Conservation (phyloP, 2,113 vertebrate species). For the Channa argus region DNA sequence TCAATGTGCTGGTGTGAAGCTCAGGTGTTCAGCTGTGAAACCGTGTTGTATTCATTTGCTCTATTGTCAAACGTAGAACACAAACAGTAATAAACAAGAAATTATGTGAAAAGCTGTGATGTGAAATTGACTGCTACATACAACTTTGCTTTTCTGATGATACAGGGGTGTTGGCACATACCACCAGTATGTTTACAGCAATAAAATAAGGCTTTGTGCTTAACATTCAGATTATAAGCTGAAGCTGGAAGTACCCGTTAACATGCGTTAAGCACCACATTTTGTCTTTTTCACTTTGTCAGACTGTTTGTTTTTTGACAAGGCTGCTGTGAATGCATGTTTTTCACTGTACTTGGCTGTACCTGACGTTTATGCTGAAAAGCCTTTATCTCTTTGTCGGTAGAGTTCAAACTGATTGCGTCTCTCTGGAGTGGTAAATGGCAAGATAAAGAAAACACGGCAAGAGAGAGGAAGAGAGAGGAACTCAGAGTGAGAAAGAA, state of each 20-base stretch:
- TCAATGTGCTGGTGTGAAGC: neutral
- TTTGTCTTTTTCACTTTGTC: slow-evolving; percentile 3
- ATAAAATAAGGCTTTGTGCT: neutral
- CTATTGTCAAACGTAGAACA: neutral
- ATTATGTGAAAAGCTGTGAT: neutral
- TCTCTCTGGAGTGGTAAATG: slow-evolving; percentile 24
- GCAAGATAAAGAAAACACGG: slow-evolving; percentile 34
- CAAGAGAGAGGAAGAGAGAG: neutral
- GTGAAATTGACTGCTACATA: neutral
- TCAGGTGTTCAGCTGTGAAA: neutral
- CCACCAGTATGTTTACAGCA: neutral
- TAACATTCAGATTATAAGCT: neutral
- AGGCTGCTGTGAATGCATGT: slow-evolving; percentile 6
- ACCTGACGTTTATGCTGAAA: slow-evolving; percentile 39
- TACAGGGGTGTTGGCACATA: neutral
- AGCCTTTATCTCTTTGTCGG: slow-evolving; percentile 45
- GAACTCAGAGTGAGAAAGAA: slow-evolving; percentile 10
- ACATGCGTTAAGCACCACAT: neutral
- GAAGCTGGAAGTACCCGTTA: slow-evolving; percentile 14
- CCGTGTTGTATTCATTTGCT: neutral
- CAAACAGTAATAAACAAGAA: neutral
- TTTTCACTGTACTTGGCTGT: neutral
- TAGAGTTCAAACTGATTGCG: slow-evolving; percentile 43
- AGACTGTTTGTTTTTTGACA: slow-evolving; percentile 19
- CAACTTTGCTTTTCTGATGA: neutral